Percentiles rank a stretch among this genome's conserved stretches.
Conservation (phyloP, 2,888 invertebrate genomes). For the Drosophila atripex region DNA sequence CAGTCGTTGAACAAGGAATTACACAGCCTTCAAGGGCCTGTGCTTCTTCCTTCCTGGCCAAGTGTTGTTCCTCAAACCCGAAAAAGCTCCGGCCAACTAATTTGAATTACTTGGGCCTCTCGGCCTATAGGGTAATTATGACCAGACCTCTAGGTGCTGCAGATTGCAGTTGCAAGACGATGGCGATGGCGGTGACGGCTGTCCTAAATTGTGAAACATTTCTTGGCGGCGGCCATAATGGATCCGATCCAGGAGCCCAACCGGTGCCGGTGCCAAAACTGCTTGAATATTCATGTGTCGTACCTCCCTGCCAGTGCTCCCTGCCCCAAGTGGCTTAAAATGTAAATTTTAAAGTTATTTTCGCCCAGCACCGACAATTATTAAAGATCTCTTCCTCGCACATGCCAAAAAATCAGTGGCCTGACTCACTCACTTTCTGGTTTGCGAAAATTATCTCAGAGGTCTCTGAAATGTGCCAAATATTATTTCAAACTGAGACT, state of each 20-base stretch:
- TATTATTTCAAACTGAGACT: constrained; percentile 8
- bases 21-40: constrained; percentile 27
- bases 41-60: constrained; percentile 5
- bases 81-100: constrained; percentile 59
- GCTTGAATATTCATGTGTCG: constrained; percentile 72
- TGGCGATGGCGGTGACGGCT: constrained; percentile 55
- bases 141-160: constrained; percentile 41
- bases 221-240: constrained; percentile 64
- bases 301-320: constrained; percentile 25
- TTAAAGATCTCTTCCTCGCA: constrained; percentile 33
- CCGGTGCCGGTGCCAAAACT: constrained; percentile 35
- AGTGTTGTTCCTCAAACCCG: constrained; percentile 16
- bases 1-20: constrained; percentile 37
- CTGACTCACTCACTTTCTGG: constrained; percentile 21
- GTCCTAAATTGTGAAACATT: constrained; percentile 78
- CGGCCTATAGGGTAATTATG: constrained; percentile 63
- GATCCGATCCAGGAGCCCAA: constrained; percentile 41
- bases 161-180: constrained; percentile 3
- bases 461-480: constrained; percentile 20
- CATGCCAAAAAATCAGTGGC: constrained; percentile 17
- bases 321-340: constrained; percentile 39
- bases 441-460: constrained; percentile 1
- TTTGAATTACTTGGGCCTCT: constrained; percentile 71
- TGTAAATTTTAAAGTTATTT: constrained; percentile 65
- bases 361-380: constrained; percentile 24